These are phyloP conservation scores for Boloria selene DNA, from an alignment of 2,888 invertebrate species.

Conservation along the genomic window DNA sequence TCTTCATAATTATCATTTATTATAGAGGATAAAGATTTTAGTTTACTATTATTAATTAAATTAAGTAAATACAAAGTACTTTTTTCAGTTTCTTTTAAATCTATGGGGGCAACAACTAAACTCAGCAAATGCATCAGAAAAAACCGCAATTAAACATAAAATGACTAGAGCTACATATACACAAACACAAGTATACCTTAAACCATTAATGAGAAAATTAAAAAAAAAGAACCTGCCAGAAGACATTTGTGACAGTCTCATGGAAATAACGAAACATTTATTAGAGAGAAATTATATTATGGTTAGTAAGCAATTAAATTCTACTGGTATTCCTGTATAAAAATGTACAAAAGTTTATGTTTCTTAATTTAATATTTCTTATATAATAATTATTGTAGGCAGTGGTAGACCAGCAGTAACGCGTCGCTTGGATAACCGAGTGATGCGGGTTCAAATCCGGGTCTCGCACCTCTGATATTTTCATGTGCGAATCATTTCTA, in stretches of 20 bases:
- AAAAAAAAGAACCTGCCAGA: constrained; percentile 95
- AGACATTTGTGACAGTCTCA: constrained; percentile 97
- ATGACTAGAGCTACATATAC: constrained; percentile 96
- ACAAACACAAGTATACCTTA: constrained; percentile 96
- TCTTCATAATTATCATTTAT: too few relatives aligned
- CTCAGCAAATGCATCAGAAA: constrained; percentile 89
- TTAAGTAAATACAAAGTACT: too few relatives aligned
- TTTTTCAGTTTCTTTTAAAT: constrained; percentile 91
- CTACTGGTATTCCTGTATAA: not conserved
- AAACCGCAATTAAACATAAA: constrained; percentile 93
- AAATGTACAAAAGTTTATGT: too few relatives aligned
- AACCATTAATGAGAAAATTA: constrained; percentile 94
- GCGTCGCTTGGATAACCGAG: too few relatives aligned
- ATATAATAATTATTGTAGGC: too few relatives aligned
- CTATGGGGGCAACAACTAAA: constrained; percentile 97
- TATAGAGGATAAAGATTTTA: too few relatives aligned
- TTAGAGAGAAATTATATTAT: constrained; percentile 95
- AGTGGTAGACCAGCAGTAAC: too few relatives aligned
- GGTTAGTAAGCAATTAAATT: constrained; percentile 72
- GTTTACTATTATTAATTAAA: too few relatives aligned
- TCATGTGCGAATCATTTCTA: too few relatives aligned
- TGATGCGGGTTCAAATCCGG: too few relatives aligned
- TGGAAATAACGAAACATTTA: constrained; percentile 94
- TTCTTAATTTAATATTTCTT: too few relatives aligned
- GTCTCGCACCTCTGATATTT: too few relatives aligned